Evolutionary conservation across 2,797 vertebrate species (phyloP).

Genomic region (Potorous gilbertii): DNA sequence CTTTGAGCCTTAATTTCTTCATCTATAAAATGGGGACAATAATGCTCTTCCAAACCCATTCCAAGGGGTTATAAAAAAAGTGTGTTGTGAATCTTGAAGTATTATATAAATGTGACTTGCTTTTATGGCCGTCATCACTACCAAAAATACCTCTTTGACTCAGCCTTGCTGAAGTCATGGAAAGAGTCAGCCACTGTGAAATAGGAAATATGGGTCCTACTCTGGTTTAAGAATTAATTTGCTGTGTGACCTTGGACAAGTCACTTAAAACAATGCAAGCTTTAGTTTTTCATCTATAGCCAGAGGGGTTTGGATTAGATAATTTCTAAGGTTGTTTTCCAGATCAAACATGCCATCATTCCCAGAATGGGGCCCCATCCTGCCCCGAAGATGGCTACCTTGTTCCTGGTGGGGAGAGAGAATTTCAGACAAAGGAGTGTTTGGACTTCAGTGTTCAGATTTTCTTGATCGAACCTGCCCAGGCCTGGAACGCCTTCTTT

Average conservation of each 20-base stretch:
- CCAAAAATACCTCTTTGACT: background rate
- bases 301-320: background rate
- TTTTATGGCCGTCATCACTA: background rate
- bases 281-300: background rate
- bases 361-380: rapidly evolving
- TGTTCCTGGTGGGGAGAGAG: background rate
- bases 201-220: background rate
- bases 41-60: background rate
- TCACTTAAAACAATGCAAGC: background rate
- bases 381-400: background rate
- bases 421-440: background rate
- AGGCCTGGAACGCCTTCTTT: background rate
- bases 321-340: background rate
- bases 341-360: background rate
- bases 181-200: background rate
- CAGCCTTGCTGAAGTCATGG: background rate
- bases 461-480: background rate
- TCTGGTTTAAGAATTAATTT: background rate
- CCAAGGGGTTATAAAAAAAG: background rate
- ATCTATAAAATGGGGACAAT: background rate
- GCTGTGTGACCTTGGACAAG: background rate
- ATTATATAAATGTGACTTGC: background rate
- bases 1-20: background rate
- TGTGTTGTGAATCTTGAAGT: background rate
- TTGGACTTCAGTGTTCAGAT: background rate